Evolutionary conservation across 2,797 vertebrate genomes (phyloP).

Genomic region (Darevskia nairensis): DNA sequence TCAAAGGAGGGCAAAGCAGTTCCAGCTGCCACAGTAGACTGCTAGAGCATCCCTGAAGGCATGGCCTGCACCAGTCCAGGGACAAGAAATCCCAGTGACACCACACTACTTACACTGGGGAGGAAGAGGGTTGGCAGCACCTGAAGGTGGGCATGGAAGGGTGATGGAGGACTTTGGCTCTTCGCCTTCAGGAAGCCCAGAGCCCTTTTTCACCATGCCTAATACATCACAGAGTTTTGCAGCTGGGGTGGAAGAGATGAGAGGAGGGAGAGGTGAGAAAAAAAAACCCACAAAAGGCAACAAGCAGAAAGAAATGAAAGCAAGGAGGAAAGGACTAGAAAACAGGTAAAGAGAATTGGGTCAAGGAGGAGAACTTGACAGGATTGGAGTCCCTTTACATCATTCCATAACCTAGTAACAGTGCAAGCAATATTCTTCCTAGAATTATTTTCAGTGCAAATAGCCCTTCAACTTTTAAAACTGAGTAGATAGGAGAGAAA

Average conservation of each 20-base stretch:
- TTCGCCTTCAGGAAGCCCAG: constrained; percentile 84
- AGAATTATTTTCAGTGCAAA: neutral
- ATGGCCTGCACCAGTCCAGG: neutral
- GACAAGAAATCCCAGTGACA: constrained; percentile 13
- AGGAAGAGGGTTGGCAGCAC: constrained; percentile 80
- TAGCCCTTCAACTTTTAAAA: neutral
- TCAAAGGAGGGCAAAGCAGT: neutral
- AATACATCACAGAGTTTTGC: constrained; percentile 89
- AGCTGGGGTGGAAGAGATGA: constrained; percentile 75
- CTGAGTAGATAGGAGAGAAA: neutral
- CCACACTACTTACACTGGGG: constrained; percentile 86
- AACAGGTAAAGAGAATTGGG: neutral
- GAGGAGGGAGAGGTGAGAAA: constrained; percentile 29
- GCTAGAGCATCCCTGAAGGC: neutral
- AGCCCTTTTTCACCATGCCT: constrained; percentile 85
- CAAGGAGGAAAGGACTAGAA: neutral
- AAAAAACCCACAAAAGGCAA: neutral
- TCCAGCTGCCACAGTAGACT: neutral
- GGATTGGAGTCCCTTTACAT: neutral
- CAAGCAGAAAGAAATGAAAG: neutral
- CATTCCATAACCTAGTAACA: neutral
- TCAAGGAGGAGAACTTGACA: neutral
- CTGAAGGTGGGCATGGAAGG: constrained; percentile 74
- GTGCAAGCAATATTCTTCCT: neutral
- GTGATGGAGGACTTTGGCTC: constrained; percentile 69